phyloP scores from a whole-genome alignment of 2,888 invertebrate genomes.

The Cerastis leucographa region DNA sequence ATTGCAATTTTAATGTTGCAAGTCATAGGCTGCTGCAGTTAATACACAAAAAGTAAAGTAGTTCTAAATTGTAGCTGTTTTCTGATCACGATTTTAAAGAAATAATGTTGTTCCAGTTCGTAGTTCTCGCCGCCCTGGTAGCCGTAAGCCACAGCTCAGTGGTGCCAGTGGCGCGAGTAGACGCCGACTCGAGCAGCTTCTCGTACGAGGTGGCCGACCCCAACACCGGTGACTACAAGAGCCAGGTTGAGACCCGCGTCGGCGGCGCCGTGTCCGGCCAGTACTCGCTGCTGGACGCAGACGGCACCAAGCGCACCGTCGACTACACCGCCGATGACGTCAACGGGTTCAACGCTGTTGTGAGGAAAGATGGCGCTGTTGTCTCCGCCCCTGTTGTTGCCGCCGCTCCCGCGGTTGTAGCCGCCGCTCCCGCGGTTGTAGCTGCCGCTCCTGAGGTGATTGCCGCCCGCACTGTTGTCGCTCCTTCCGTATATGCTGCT shows the following conservation, averaged over 20 bases:
- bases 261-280: conserved; percentile 90
- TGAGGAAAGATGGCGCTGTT: conserved; percentile 86
- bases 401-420: conserved; percentile 75
- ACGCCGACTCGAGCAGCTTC: conserved; percentile 84
- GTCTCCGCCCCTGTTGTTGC: conserved; percentile 76
- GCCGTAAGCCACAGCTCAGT: conserved; percentile 81
- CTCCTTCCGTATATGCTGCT: conserved; percentile 62
- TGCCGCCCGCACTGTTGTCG: conserved; percentile 63
- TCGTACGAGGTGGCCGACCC: conserved; percentile 90
- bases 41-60: background rate
- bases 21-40: background rate
- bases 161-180: conserved; percentile 78
- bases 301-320: conserved; percentile 90
- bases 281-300: conserved; percentile 90
- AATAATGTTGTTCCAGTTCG: conserved; percentile 75
- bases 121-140: conserved; percentile 81
- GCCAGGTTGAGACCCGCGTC: conserved; percentile 88
- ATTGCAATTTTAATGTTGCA: background rate
- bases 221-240: conserved; percentile 90
- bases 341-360: conserved; percentile 90
- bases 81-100: background rate
- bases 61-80: background rate
- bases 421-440: conserved; percentile 64
- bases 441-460: conserved; percentile 64
- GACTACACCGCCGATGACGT: conserved; percentile 89